Base-by-base conservation (phyloP, 2,113 vertebrate species). In the Jaculus jaculus region DNA sequence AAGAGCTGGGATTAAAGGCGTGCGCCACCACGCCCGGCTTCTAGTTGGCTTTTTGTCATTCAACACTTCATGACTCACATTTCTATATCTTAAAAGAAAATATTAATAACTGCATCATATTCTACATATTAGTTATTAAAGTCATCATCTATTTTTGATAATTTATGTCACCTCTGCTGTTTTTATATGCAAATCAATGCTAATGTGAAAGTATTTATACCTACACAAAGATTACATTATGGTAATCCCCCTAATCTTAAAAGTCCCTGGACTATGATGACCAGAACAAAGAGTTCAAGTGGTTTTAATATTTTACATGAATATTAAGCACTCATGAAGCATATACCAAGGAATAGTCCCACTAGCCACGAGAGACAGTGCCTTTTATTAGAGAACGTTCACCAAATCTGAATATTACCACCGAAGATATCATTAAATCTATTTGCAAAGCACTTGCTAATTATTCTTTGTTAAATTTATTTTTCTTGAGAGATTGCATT, bases 81-180 rank as follows among this genome's bases (percentile, higher is more conserved):
- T 74, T 93, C 24, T n/a, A 20, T 47, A 39, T 72, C 17, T 89
- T 85, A 85, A 87, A 90, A 88, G 79, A 3, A 21, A 83, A 23
- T 82, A 34, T 92, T 12, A 63, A 16, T 78, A 47, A 81, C 4
- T 68, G 4, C 12, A 60, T 79, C 77, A 47, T 92, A 73, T 63
- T 86, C 34, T 92, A 81, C 60, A 42, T 5, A 83, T 72, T 88
- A 92, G 60, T 37, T 61, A 65, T 51, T 88, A 88, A 89, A 12
- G 10, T 11, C 72, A 2, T 88, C 13, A 87, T 85, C 42, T 81
- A 32, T 51, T 79, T 90, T 82, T 83, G 20, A 42, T 75, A 42
- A 54, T 90, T 32, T 66, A 78, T 83, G 30, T 69, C 4, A 68
- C 54, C 61, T 91, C 8, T 39, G 74, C 8, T 78, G 3, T 37